These are phyloP conservation scores for Andrena hattorfiana DNA, from an alignment of 2,888 invertebrate genomes.

Conservation along the genomic window DNA sequence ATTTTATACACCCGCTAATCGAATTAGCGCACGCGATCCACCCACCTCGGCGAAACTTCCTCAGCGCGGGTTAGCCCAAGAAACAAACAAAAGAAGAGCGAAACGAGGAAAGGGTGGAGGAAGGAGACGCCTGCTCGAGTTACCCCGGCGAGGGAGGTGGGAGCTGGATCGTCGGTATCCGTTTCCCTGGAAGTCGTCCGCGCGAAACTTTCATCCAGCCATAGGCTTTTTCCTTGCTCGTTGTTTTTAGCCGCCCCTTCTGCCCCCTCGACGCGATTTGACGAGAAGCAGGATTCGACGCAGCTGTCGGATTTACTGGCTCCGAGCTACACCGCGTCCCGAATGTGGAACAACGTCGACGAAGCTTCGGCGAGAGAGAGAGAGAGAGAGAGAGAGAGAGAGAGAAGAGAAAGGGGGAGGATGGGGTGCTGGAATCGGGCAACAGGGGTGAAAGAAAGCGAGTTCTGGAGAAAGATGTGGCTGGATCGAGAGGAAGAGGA, in stretches of 20 bases:
- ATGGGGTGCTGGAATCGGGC: background rate
- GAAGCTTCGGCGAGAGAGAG: background rate
- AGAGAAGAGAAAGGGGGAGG: background rate
- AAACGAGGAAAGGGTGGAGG: constrained; percentile 2
- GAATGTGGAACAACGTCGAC: constrained; percentile 48
- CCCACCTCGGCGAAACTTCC: background rate
- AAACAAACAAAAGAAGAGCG: constrained; percentile 16
- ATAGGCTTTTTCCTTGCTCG: constrained; percentile 49
- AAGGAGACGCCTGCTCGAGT: constrained; percentile 30
- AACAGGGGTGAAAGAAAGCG: constrained; percentile 11
- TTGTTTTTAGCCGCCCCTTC: constrained; percentile 30
- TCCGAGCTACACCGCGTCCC: constrained; percentile 39
- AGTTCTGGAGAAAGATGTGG: constrained; percentile 22
- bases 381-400: constrained; percentile 6
- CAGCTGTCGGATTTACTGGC: constrained; percentile 70
- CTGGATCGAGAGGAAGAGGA: background rate
- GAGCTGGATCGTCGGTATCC: constrained; percentile 15
- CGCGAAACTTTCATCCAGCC: constrained; percentile 60
- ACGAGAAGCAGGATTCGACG: constrained; percentile 58
- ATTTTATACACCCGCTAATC: constrained; percentile 41
- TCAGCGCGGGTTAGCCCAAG: background rate
- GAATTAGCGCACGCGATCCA: constrained; percentile 51
- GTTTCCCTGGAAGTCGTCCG: constrained; percentile 41
- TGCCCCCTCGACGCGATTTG: constrained; percentile 36
- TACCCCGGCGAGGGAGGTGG: constrained; percentile 27